These are phyloP conservation scores for Paracentrotus lividus DNA, from an alignment of 53 echinoderm and acorn worm genomes.

Conservation along the genomic window DNA sequence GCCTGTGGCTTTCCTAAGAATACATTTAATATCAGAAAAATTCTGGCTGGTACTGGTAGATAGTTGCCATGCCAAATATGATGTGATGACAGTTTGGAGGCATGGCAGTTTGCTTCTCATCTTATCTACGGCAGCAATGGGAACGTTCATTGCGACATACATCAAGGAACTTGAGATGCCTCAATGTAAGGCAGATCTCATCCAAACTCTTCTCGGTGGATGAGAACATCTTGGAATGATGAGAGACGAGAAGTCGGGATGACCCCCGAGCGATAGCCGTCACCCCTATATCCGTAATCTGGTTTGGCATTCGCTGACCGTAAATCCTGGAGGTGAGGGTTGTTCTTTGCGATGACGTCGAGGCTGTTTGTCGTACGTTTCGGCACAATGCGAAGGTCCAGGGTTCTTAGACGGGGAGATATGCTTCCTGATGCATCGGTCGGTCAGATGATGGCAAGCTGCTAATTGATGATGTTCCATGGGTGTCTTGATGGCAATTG, in stretches of 20 bases:
- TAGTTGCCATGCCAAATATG: constrained; percentile 51
- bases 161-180: constrained; percentile 64
- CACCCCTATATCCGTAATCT: constrained; percentile 79
- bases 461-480: constrained; percentile 82
- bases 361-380: constrained; percentile 87
- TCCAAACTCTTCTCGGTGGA: constrained; percentile 59
- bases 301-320: constrained; percentile 83
- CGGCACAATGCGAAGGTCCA: constrained; percentile 91
- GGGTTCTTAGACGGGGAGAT: constrained; percentile 71
- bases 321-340: constrained; percentile 79
- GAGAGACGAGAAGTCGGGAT: constrained; percentile 75
- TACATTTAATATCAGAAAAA: constrained; percentile 58
- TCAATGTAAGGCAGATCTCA: background rate
- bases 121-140: constrained; percentile 54
- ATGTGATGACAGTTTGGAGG: constrained; percentile 54
- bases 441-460: constrained; percentile 88
- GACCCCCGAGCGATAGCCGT: constrained; percentile 54
- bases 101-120: constrained; percentile 20
- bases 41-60: constrained; percentile 60
- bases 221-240: constrained; percentile 85
- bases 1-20: background rate
- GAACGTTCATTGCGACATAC: constrained; percentile 58
- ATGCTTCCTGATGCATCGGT: constrained; percentile 82
- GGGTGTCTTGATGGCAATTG: constrained; percentile 61
- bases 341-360: constrained; percentile 71